Evolutionary conservation across 2,797 vertebrate species (phyloP), one percentile per base, ranked within the genome.

Genomic region (Lagocephalus sceleratus): DNA sequence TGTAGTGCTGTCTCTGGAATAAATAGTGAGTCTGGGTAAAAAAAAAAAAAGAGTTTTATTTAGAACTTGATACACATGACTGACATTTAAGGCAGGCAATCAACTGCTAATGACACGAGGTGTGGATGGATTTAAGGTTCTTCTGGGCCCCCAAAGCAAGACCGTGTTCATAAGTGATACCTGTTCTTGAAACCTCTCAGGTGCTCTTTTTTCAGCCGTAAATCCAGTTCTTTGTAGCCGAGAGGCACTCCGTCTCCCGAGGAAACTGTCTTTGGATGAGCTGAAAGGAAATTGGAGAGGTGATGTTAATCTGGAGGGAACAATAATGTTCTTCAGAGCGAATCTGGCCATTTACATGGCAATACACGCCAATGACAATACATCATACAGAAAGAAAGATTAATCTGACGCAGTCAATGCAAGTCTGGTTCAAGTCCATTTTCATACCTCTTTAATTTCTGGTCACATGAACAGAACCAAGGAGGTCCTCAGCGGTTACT

Each of bases 351-450:
- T 47, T 58, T 41, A 63, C 62, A 26, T 54, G 45, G 22, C 48
- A 55, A 63, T 44, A 44, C 50, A 54, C 45, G 43, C 52, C 51
- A 32, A 72, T 68, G 72, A 60, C 59, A 52, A 81, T 81, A 35
- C 69, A 83, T 78, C 63, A 78, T 81, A 81, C 72, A 82, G 76
- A 1, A 26, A n/a, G 63, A 68, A 74, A 14, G 57, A 78, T 76
- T 76, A 42, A 66, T 63, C 61, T 44, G 58, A 12, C 55, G 51
- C 59, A 25, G 16, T 11, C 7, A 12, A 32, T 11, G 32, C 12
- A 14, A 35, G 32, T 57, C 48, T 56, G 68, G 60, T 68, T 47
- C 10, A 2, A 2, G 9, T 60, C 76, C 38, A 45, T 70, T 57
- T 68, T 53, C 38, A 16, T 17, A 61, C 44, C 46, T 6, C 40